phyloP scores from a whole-genome alignment of 2,888 invertebrate species.

The Endomychus coccineus region DNA sequence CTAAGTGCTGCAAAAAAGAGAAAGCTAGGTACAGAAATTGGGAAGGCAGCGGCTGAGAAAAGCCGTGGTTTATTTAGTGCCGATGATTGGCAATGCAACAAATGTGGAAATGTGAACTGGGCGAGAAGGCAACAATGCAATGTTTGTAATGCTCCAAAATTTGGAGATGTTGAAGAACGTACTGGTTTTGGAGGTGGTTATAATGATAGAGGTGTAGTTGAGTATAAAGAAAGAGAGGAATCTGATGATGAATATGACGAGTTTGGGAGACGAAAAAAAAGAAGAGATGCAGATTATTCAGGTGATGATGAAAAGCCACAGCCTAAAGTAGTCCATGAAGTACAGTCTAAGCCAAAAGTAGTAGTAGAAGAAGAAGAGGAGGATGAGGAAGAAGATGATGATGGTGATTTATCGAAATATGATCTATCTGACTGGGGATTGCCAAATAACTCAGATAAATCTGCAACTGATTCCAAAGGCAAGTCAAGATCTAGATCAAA shows the following conservation, averaged over 20 bases:
- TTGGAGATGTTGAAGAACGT: conserved; percentile 82
- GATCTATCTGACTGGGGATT: conserved; percentile 52
- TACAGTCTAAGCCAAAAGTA: conserved; percentile 8
- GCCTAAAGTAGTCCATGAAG: conserved; percentile 1
- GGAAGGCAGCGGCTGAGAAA: conserved; percentile 96
- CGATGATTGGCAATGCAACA: conserved; percentile 99
- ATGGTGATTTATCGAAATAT: conserved; percentile 51
- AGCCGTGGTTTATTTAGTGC: conserved; percentile 93
- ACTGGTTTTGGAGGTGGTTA: conserved; percentile 82
- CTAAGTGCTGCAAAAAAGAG: conserved; percentile 54
- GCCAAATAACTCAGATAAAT: conserved; percentile 25
- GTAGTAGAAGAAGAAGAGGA: conserved; percentile 45
- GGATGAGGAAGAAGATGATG: conserved; percentile 49
- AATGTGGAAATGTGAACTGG: conserved; percentile 99
- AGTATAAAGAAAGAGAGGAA: conserved; percentile 82
- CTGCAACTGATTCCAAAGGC: no score
- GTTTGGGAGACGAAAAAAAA: conserved; percentile 42
- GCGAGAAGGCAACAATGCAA: conserved; percentile 93
- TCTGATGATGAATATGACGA: conserved; percentile 96
- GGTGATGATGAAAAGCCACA: conserved; percentile 15
- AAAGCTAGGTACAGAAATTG: conserved; percentile 92
- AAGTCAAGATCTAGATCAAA: no score
- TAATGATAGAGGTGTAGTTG: conserved; percentile 92
- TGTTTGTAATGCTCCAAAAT: conserved; percentile 97
- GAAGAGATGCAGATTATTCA: conserved; percentile 18